A percentile compares a stretch with the other conserved stretches of the same genome.
phyloP scores from a whole-genome alignment of 2,888 invertebrate genomes.

The Synanthedon tipuliformis region DNA sequence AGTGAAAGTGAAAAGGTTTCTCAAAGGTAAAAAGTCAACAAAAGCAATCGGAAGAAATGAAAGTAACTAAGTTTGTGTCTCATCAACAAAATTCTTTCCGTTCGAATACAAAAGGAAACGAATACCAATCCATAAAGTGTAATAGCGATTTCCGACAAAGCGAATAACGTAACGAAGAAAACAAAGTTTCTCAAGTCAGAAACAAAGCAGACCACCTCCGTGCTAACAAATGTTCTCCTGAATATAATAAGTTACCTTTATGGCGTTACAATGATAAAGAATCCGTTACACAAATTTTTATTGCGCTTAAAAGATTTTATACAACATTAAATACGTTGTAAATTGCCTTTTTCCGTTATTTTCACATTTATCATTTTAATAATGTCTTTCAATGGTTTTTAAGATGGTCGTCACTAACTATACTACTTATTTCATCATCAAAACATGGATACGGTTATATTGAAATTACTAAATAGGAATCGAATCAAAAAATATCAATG shows the following conservation, averaged over 20 bases:
- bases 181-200: conserved; percentile 39
- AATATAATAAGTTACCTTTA: conserved; percentile 35
- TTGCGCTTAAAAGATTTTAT: neutral
- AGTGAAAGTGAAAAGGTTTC: neutral
- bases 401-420: no score
- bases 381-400: no score
- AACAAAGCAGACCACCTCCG: conserved; percentile 45
- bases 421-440: no score
- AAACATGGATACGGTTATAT: no score
- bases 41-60: conserved; percentile 16
- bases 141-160: conserved; percentile 33
- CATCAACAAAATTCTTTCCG: conserved; percentile 30
- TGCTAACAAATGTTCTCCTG: conserved; percentile 35
- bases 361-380: no score
- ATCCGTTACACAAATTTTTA: conserved; percentile 23
- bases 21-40: conserved; percentile 8
- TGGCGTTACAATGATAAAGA: conserved; percentile 11
- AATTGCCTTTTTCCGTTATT: no score
- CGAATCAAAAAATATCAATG: no score
- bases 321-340: no score
- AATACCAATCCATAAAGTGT: conserved; percentile 40
- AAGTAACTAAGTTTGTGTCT: conserved; percentile 24
- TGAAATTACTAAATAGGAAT: no score
- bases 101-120: conserved; percentile 28
- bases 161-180: conserved; percentile 35